A percentile compares a stretch with the other conserved stretches of the same genome.
phyloP scores from a whole-genome alignment of 2,888 invertebrate species.

The Aquatica leii region DNA sequence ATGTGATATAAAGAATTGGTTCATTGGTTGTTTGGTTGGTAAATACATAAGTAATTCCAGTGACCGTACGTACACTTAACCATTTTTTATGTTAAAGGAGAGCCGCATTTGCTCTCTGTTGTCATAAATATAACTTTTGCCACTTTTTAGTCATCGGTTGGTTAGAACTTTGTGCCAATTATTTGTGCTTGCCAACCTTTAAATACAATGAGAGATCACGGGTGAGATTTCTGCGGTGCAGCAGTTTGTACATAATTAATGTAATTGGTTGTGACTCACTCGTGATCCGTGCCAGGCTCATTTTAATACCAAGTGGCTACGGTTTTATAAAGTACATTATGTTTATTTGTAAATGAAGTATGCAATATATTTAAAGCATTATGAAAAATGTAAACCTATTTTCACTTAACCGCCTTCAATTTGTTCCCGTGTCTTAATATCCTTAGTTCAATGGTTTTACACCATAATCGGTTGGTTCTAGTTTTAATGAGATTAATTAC shows the following conservation, averaged over 20 bases:
- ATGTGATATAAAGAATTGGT: conserved; percentile 52
- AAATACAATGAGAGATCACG: conserved; percentile 30
- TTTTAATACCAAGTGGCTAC: conserved; percentile 54
- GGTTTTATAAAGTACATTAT: conserved; percentile 59
- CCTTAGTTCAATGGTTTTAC: no score
- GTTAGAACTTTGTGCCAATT: conserved; percentile 36
- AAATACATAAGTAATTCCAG: conserved; percentile 50
- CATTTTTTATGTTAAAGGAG: conserved; percentile 24
- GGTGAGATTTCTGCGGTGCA: conserved; percentile 23
- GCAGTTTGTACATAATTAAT: conserved; percentile 34
- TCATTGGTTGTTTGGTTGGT: conserved; percentile 52
- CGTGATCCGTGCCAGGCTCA: conserved; percentile 40
- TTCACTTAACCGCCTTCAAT: no score
- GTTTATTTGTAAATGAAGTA: conserved; percentile 60
- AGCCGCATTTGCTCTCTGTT: conserved; percentile 42
- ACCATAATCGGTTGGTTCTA: no score
- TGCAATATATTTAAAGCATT: conserved; percentile 60
- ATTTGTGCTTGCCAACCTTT: conserved; percentile 38
- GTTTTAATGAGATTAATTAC: no score
- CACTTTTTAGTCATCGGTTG: conserved; percentile 42
- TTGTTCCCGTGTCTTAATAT: no score
- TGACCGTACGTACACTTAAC: conserved; percentile 52
- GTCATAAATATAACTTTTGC: conserved; percentile 45
- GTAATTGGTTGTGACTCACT: conserved; percentile 45
- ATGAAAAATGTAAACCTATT: no score